Percentiles rank a stretch among this genome's conserved stretches.
phyloP scores from a whole-genome alignment of 1,140 invertebrate species.

The Euwallacea similis region DNA sequence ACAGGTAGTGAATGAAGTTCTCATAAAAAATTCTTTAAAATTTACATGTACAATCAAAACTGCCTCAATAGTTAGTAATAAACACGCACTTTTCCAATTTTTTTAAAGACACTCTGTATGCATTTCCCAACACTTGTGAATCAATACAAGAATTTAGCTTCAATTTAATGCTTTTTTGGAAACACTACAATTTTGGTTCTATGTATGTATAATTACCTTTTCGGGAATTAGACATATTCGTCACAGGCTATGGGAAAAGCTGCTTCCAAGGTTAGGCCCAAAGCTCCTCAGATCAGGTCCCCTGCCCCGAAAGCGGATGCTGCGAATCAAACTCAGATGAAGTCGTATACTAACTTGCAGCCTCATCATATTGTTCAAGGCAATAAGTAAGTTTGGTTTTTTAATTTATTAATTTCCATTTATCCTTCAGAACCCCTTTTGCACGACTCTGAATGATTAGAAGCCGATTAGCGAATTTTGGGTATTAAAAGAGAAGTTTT shows the following conservation, averaged over 20 bases:
- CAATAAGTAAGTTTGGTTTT: constrained; percentile 51
- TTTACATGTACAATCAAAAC: too few relatives aligned
- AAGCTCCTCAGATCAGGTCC: constrained; percentile 60
- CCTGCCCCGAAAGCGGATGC: constrained; percentile 71
- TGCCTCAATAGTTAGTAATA: too few relatives aligned
- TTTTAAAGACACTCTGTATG: too few relatives aligned
- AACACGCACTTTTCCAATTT: too few relatives aligned
- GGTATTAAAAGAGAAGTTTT: too few relatives aligned
- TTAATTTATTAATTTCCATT: too few relatives aligned
- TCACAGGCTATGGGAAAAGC: constrained; percentile 56
- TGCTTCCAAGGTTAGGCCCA: constrained; percentile 54
- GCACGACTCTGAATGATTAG: too few relatives aligned
- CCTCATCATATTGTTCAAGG: constrained; percentile 54
- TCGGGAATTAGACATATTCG: constrained; percentile 39
- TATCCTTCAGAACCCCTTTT: too few relatives aligned
- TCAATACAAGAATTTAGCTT: background rate
- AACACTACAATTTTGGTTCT: constrained; percentile 27
- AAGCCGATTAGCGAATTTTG: too few relatives aligned
- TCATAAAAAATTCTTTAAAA: too few relatives aligned
- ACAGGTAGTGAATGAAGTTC: too few relatives aligned
- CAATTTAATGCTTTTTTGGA: background rate
- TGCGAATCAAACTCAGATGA: constrained; percentile 68
- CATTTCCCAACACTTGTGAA: too few relatives aligned
- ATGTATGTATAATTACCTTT: constrained; percentile 37
- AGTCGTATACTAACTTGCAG: constrained; percentile 51